These are phyloP conservation scores for Propithecus coquereli DNA, from an alignment of 2,113 vertebrate species.

Conservation along the genomic window DNA sequence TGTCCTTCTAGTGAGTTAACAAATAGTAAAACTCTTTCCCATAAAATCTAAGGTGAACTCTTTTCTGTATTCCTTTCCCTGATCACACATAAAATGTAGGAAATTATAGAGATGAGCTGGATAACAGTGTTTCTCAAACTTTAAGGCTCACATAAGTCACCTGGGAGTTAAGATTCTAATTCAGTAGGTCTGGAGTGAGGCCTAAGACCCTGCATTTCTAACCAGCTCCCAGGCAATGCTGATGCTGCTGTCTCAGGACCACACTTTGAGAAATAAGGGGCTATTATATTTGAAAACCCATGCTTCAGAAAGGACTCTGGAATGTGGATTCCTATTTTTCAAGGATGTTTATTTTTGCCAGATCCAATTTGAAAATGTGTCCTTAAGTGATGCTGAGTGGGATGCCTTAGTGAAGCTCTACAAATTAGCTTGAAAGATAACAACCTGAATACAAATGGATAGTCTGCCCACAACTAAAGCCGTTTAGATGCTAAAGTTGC, in stretches of 20 bases:
- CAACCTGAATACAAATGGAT: not conserved
- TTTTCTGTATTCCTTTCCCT: not conserved
- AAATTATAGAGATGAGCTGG: not conserved
- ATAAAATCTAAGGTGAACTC: not conserved
- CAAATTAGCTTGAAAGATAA: not conserved
- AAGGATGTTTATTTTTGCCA: slow-evolving; percentile 45
- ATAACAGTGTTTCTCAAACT: not conserved
- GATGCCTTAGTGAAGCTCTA: not conserved
- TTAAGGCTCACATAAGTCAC: not conserved
- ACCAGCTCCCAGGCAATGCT: not conserved
- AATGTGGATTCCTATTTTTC: not conserved
- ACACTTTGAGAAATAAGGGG: not conserved
- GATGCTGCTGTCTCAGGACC: not conserved
- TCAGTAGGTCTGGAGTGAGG: not conserved
- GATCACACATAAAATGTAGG: not conserved
- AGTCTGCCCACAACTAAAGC: not conserved
- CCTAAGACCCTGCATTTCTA: not conserved
- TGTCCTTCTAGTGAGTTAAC: not conserved
- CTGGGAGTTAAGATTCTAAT: not conserved
- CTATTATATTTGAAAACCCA: not conserved
- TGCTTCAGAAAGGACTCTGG: not conserved
- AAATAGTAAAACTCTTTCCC: not conserved
- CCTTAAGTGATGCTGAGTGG: not conserved
- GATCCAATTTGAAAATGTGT: slow-evolving; percentile 32
- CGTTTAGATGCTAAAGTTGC: not conserved